phyloP scores from a whole-genome alignment of 2,888 invertebrate species.

The Megamerina dolium region DNA sequence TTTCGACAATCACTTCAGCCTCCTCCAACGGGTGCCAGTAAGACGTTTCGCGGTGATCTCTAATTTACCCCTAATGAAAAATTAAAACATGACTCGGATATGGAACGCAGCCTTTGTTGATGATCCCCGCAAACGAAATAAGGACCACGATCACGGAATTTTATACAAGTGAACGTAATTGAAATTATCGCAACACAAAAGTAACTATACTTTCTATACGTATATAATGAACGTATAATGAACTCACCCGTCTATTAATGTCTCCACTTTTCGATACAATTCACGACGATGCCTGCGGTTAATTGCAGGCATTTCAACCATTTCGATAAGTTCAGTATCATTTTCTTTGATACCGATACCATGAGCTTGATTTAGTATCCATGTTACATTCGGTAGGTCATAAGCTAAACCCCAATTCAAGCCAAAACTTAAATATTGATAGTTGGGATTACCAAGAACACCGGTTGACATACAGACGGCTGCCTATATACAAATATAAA shows the following conservation, averaged over 20 bases:
- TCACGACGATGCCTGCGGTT: constrained; percentile 60
- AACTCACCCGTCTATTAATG: constrained; percentile 63
- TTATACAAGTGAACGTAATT: too few relatives aligned
- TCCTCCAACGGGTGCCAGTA: too few relatives aligned
- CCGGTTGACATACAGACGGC: constrained; percentile 60
- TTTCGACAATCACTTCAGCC: too few relatives aligned
- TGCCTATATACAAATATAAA: constrained; percentile 30
- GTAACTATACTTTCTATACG: too few relatives aligned
- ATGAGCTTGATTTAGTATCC: constrained; percentile 48
- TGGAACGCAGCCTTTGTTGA: too few relatives aligned
- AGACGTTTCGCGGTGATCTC: too few relatives aligned
- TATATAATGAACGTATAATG: too few relatives aligned
- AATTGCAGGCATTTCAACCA: constrained; percentile 23
- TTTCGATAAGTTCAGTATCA: constrained; percentile 33
- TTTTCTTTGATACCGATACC: constrained; percentile 23
- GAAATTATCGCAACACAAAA: too few relatives aligned
- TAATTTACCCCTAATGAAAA: too few relatives aligned
- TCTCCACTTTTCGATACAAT: constrained; percentile 63
- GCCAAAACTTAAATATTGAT: constrained; percentile 58
- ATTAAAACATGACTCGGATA: too few relatives aligned
- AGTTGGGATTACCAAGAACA: constrained; percentile 54
- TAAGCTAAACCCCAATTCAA: constrained; percentile 68
- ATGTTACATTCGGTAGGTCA: constrained; percentile 55
- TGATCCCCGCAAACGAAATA: too few relatives aligned
- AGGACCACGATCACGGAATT: too few relatives aligned